These are phyloP conservation scores for Indicator maculatus DNA, from an alignment of 2,113 vertebrate species.

Conservation along the genomic window DNA sequence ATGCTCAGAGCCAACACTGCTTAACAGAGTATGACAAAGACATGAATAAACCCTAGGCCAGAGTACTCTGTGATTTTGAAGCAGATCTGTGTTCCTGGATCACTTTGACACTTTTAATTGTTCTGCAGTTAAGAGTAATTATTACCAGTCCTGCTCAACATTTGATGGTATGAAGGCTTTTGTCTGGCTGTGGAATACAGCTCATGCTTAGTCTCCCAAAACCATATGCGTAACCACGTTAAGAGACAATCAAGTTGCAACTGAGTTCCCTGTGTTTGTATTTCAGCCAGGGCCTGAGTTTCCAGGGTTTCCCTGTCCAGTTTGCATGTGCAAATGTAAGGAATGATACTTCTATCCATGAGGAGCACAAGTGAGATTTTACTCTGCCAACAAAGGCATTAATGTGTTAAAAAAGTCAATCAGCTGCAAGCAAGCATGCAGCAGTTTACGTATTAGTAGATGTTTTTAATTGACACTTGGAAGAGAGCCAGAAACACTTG, in stretches of 20 bases:
- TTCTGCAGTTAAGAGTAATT: neutral
- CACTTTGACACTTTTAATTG: neutral
- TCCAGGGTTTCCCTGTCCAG: neutral
- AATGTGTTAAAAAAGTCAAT: neutral
- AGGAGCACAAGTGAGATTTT: neutral
- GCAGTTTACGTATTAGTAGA: neutral
- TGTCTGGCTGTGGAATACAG: neutral
- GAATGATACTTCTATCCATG: neutral
- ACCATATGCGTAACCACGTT: neutral
- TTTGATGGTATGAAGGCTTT: neutral
- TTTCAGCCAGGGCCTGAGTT: neutral
- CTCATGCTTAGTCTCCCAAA: neutral
- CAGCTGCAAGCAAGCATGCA: neutral
- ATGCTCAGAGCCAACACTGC: neutral
- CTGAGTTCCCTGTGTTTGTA: neutral
- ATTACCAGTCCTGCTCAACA: neutral
- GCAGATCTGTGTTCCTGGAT: neutral
- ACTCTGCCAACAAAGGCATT: neutral
- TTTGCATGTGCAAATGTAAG: neutral
- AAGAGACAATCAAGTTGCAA: neutral
- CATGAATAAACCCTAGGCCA: neutral
- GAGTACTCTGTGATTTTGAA: neutral
- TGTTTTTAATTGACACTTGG: conserved; percentile 6
- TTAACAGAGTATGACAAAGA: neutral
- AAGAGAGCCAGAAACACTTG: neutral